Evolutionary conservation across 1,140 invertebrate genomes (phyloP).

Genomic region (Maniola jurtina): DNA sequence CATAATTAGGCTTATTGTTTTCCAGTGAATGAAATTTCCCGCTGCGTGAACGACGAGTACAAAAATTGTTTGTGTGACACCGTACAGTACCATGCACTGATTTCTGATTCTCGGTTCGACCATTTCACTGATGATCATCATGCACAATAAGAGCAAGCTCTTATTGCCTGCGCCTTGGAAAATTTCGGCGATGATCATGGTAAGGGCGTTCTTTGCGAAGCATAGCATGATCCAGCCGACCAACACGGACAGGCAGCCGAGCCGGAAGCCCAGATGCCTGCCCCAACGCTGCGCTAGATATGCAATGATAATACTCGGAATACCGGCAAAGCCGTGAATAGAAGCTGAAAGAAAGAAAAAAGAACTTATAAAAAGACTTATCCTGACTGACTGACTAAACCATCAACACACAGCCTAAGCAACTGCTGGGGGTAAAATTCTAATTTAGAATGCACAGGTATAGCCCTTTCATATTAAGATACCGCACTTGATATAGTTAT

Average conservation of each 20-base stretch:
- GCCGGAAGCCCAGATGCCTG: neutral
- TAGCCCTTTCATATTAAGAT: too few relatives aligned
- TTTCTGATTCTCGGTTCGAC: constrained; percentile 20
- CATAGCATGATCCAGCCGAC: too few relatives aligned
- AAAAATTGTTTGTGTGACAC: constrained; percentile 18
- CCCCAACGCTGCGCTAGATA: neutral
- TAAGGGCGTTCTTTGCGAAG: neutral
- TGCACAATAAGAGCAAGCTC: constrained; percentile 12
- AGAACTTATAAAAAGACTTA: neutral
- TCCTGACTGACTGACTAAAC: neutral
- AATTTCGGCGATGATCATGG: neutral
- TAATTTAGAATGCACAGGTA: too few relatives aligned
- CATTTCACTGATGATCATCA: constrained; percentile 24
- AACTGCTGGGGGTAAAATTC: too few relatives aligned
- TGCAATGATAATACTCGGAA: neutral
- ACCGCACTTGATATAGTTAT: too few relatives aligned
- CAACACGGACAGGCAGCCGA: neutral
- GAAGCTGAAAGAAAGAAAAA: neutral
- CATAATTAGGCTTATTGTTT: constrained; percentile 19
- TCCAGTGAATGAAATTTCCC: constrained; percentile 20
- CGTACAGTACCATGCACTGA: constrained; percentile 14
- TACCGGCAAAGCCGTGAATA: neutral
- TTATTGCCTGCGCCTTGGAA: neutral
- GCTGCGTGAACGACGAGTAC: constrained; percentile 13
- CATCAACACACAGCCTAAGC: too few relatives aligned